Percentiles rank a stretch among this genome's conserved stretches.
phyloP scores from a whole-genome alignment of 2,888 invertebrate genomes.

The Neuroscelio doddi region DNA sequence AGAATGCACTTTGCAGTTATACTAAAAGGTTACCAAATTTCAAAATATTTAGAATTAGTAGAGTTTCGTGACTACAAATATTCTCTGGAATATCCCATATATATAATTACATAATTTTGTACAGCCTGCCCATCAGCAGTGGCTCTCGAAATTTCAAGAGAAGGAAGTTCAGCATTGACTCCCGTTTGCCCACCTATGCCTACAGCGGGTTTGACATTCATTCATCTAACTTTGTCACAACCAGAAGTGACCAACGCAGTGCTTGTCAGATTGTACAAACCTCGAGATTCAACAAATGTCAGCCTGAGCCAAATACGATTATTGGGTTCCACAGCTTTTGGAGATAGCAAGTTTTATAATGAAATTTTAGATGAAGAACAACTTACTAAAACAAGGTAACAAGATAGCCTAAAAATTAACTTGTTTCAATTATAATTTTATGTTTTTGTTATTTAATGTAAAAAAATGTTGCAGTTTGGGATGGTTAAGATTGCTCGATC shows the following conservation, averaged over 20 bases:
- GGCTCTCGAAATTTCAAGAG: conserved; percentile 87
- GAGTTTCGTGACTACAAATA: no score
- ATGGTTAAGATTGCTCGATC: conserved; percentile 87
- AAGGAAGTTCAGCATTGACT: conserved; percentile 83
- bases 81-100: no score
- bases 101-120: conserved; percentile 34
- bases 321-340: conserved; percentile 89
- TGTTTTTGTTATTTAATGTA: no score
- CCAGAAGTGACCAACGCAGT: conserved; percentile 91
- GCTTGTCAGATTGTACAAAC: conserved; percentile 85
- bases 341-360: conserved; percentile 69
- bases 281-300: conserved; percentile 91
- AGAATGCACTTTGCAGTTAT: no score
- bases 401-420: no score
- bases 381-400: conserved; percentile 73
- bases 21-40: no score
- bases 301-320: conserved; percentile 90
- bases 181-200: conserved; percentile 90
- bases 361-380: conserved; percentile 75
- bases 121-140: conserved; percentile 91
- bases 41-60: no score
- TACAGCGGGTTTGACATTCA: conserved; percentile 90
- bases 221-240: conserved; percentile 85
- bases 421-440: no score
- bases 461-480: conserved; percentile 83